A percentile compares a stretch with the other conserved stretches of the same genome.
phyloP scores from a whole-genome alignment of 2,888 invertebrate genomes.

The Emmelina monodactyla region DNA sequence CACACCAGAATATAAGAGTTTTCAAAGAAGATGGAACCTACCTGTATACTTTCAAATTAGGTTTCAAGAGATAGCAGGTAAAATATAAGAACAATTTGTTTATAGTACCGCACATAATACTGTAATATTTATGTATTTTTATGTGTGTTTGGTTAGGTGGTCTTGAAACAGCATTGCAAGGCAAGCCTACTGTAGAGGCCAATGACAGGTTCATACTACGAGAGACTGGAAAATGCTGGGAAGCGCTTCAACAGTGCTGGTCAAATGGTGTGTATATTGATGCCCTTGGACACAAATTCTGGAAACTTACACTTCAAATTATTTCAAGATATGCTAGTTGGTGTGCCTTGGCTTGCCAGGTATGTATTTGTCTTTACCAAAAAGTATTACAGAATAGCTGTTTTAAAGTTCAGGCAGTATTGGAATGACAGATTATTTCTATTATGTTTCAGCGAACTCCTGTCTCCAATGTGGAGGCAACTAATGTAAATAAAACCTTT shows the following conservation, averaged over 20 bases:
- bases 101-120: no score
- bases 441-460: slow-evolving; percentile 32
- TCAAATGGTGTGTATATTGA: slow-evolving; percentile 79
- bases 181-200: slow-evolving; percentile 29
- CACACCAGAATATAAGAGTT: slow-evolving; percentile 77
- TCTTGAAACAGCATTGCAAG: slow-evolving; percentile 27
- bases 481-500: slow-evolving; percentile 36
- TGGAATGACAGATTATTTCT: neutral
- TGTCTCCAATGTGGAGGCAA: slow-evolving; percentile 30
- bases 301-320: slow-evolving; percentile 87
- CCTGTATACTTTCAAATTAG: slow-evolving; percentile 97
- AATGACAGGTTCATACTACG: slow-evolving; percentile 49
- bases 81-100: slow-evolving; percentile 3
- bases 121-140: neutral
- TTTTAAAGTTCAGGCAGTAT: neutral
- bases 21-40: slow-evolving; percentile 89
- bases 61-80: slow-evolving; percentile 91
- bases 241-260: slow-evolving; percentile 71
- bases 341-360: no score
- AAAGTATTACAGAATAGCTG: neutral
- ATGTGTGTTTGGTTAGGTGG: neutral
- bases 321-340: slow-evolving; percentile 82
- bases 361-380: no score
- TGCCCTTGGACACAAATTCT: slow-evolving; percentile 83
- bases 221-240: slow-evolving; percentile 58